Conservation (phyloP, 2,797 vertebrate genomes). For the Lemur catta region DNA sequence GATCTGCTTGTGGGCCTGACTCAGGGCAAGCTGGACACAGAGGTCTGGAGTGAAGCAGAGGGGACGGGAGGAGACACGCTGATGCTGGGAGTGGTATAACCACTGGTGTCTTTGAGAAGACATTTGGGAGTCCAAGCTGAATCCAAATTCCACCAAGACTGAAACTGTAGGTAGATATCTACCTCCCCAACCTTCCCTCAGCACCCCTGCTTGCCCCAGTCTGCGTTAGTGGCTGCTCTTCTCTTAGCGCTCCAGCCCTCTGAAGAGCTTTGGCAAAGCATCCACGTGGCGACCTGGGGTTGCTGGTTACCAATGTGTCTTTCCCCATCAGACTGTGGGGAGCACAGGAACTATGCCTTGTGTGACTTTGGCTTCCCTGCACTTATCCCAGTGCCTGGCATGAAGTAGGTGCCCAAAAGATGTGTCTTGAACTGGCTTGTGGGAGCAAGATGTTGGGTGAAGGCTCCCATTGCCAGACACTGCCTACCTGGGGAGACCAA, state of each 20-base stretch:
- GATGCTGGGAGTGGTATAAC: background rate
- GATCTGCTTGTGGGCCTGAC: background rate
- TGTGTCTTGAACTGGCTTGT: background rate
- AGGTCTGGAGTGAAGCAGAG: background rate
- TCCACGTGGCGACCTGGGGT: background rate
- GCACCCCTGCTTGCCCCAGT: background rate
- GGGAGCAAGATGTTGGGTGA: background rate
- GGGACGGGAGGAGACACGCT: background rate
- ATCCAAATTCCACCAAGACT: background rate
- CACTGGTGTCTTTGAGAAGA: background rate
- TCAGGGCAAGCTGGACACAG: background rate
- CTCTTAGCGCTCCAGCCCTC: background rate
- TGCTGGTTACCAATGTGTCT: background rate
- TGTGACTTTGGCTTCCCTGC: background rate
- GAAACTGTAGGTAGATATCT: background rate
- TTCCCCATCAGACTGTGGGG: background rate
- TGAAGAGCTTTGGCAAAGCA: background rate
- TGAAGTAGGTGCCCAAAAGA: background rate
- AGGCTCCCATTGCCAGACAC: background rate
- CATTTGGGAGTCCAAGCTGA: background rate
- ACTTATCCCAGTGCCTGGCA: background rate
- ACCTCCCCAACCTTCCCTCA: background rate
- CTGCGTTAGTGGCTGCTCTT: background rate
- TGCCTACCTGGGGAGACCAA: background rate
- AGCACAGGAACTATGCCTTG: background rate